phyloP scores from a whole-genome alignment of 2,113 vertebrate species.

The Heterochromis multidens region DNA sequence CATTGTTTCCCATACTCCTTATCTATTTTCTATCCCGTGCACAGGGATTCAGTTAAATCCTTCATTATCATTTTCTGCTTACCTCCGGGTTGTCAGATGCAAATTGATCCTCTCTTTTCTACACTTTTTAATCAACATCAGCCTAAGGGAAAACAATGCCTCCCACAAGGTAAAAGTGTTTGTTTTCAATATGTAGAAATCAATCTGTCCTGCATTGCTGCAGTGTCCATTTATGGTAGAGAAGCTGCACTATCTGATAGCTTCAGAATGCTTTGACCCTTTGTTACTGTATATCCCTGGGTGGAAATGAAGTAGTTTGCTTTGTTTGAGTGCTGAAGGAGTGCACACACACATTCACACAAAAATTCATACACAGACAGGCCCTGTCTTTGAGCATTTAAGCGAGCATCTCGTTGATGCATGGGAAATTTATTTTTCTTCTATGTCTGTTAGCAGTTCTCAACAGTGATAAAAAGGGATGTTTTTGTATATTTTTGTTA shows the following conservation, averaged over 20 bases:
- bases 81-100: conserved; percentile 54
- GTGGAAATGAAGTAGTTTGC: conserved; percentile 38
- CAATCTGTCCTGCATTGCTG: conserved; percentile 34
- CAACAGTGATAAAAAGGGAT: background rate
- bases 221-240: conserved; percentile 25
- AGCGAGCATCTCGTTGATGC: background rate
- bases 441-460: conserved; percentile 9
- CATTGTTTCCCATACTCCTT: conserved; percentile 23
- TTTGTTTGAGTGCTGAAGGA: conserved; percentile 21
- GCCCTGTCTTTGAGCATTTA: conserved; percentile 37
- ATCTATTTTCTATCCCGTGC: conserved; percentile 23
- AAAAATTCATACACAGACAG: background rate
- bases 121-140: conserved; percentile 61
- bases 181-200: conserved; percentile 48
- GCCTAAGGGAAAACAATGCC: conserved; percentile 44
- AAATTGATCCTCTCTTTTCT: conserved; percentile 55
- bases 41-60: conserved; percentile 46
- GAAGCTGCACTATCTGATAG: conserved; percentile 14
- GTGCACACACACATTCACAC: background rate
- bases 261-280: conserved; percentile 36
- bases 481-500: background rate
- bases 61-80: conserved; percentile 63
- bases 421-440: background rate
- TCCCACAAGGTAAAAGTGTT: conserved; percentile 48
- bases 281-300: conserved; percentile 16